Base-by-base conservation (phyloP, 2,888 invertebrate species). In the Catocala nupta region DNA sequence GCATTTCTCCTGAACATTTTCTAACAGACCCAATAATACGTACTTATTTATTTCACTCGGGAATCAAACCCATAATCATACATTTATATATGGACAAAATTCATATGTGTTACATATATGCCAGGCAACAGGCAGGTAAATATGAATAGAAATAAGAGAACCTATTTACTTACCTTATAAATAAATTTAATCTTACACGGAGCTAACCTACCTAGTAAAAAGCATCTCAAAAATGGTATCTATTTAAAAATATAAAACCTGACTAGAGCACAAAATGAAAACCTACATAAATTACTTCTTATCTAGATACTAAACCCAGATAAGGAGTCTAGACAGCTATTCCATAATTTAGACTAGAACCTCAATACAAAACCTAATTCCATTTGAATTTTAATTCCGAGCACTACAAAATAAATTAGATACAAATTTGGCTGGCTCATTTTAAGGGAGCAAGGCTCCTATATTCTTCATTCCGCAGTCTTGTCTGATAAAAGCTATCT, bases 401-500 rank as follows among this genome's bases (percentile, higher is more conserved):
- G 53, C 63, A 71, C 73, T 75, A 71, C 67, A 75, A 81, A 81
- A 80, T 82, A 81, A 81, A 84, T 84, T 78, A 80, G 71, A 81
- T 73, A 81, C 81, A 78, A 85, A 80, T 83, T 82, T 75, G 73
- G 69, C 73, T 72, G 66, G 59, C 71, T 70, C 71, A 75, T 81
- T 80, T 48, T 67, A 70, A 71, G 69, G 73, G 62, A 62, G 66
- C 60, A 58, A 73, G 68, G 58, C 71, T 68, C 73, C 77, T 77
- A 82, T 83, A 85, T 86, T 80, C 83, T 81, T 80, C 71, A 84
- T 87, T 85, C 82, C 78, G 73, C 77, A 77, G 73, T 78, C 80
- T 74, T 72, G 78, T 85, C 83, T 84, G 82, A 85, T 85, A 83
- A 82, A 83, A 84, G 79, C 81, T 86, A 88, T 89, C 90, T 87